Percentiles rank a stretch among this genome's conserved stretches.
These are phyloP conservation scores for Ptychadena robeensis DNA, from an alignment of 2,797 vertebrate genomes.

Conservation along the genomic window DNA sequence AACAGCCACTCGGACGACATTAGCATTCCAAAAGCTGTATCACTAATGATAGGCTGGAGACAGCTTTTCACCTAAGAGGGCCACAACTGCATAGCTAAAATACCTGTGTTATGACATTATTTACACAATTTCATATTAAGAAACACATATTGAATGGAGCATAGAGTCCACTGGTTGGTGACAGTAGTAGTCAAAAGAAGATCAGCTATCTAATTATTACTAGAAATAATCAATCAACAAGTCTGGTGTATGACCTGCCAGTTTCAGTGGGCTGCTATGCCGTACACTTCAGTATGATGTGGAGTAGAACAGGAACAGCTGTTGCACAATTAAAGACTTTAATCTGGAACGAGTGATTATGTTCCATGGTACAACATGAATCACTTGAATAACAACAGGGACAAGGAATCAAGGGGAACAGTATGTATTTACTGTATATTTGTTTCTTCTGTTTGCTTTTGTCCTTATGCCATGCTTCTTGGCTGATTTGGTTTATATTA, in stretches of 20 bases:
- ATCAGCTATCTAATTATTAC: neutral
- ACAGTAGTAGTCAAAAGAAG: neutral
- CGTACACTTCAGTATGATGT: slow-evolving; percentile 27
- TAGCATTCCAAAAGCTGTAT: too few species aligned
- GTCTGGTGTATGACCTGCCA: slow-evolving; percentile 34
- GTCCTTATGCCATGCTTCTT: neutral
- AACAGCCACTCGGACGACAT: too few species aligned
- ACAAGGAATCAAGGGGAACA: slow-evolving; percentile 3
- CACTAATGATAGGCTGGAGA: too few species aligned
- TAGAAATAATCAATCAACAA: neutral
- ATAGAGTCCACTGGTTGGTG: neutral
- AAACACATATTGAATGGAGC: neutral
- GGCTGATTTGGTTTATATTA: neutral
- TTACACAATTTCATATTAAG: neutral
- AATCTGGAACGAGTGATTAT: slow-evolving; percentile 36
- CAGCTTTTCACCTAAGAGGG: too few species aligned
- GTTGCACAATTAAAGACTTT: slow-evolving; percentile 46
- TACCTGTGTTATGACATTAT: too few species aligned
- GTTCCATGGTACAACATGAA: slow-evolving; percentile 36
- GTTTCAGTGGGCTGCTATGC: slow-evolving; percentile 6
- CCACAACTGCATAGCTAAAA: too few species aligned
- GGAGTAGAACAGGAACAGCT: slow-evolving; percentile 45
- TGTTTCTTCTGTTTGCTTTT: neutral
- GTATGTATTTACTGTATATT: neutral
- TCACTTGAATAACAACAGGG: slow-evolving; percentile 33